Evolutionary conservation across 1,140 invertebrate genomes (phyloP).

Genomic region (Heliconius congener): DNA sequence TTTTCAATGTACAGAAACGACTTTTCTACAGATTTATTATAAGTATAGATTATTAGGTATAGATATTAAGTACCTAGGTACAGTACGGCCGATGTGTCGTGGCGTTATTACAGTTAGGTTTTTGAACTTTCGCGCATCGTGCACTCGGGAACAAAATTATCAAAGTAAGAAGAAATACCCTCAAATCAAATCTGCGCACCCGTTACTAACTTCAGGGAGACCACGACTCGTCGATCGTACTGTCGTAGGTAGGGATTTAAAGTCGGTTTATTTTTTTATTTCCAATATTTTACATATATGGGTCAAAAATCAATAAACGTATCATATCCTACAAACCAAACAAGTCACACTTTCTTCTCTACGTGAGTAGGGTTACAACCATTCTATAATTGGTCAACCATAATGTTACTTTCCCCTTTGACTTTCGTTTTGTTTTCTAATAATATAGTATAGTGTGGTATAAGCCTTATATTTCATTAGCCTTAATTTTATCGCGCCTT

Average conservation of each 20-base stretch:
- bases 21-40: too few species aligned
- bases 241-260: too few species aligned
- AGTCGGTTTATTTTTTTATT: neutral
- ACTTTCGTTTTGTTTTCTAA: constrained; percentile 42
- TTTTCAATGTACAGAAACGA: too few species aligned
- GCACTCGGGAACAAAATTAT: neutral
- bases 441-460: constrained; percentile 19
- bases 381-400: constrained; percentile 37
- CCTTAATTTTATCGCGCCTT: neutral
- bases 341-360: constrained; percentile 36
- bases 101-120: neutral
- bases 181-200: too few species aligned
- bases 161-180: neutral
- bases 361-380: constrained; percentile 32
- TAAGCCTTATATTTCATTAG: constrained; percentile 24
- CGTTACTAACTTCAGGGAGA: too few species aligned
- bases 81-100: too few species aligned
- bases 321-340: constrained; percentile 20
- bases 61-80: too few species aligned
- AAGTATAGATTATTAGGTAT: too few species aligned
- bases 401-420: constrained; percentile 37
- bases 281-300: neutral
- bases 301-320: neutral
- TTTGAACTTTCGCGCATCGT: neutral
- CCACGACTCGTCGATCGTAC: too few species aligned